A percentile compares a stretch with the other conserved stretches of the same genome.
Conservation (phyloP, 2,888 invertebrate species). For the Trilocha varians region DNA sequence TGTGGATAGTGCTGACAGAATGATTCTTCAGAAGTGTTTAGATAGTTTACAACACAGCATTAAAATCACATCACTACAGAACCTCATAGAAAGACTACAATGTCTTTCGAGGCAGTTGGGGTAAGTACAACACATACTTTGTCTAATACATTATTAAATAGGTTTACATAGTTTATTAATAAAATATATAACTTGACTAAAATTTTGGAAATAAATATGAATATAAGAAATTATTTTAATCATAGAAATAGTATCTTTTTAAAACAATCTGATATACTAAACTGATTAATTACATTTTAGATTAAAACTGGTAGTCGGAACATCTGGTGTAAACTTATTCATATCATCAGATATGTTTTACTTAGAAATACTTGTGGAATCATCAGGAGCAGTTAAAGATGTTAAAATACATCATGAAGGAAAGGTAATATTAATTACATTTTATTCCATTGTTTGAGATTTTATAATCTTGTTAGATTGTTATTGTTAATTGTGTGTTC, state of each 20-base stretch:
- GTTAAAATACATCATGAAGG: constrained; percentile 93
- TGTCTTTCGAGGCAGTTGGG: constrained; percentile 92
- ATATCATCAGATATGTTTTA: constrained; percentile 98
- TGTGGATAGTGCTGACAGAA: constrained; percentile 87
- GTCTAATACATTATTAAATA: too few species aligned
- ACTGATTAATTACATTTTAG: constrained; percentile 60
- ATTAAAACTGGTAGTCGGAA: constrained; percentile 89
- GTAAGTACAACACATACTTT: constrained; percentile 67
- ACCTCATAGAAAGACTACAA: constrained; percentile 92
- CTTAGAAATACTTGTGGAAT: constrained; percentile 90
- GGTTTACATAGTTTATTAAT: neutral
- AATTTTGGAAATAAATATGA: too few species aligned
- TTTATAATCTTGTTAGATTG: too few species aligned
- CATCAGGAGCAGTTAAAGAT: constrained; percentile 88
- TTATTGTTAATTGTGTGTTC: too few species aligned
- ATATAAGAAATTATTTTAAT: too few species aligned
- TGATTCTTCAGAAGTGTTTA: constrained; percentile 90
- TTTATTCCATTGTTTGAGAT: neutral
- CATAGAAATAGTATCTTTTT: too few species aligned
- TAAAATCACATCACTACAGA: constrained; percentile 92
- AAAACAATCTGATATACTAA: too few species aligned
- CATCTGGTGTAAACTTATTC: constrained; percentile 85
- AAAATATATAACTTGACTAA: too few species aligned
- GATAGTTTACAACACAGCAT: constrained; percentile 95
- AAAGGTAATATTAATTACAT: constrained; percentile 65